phyloP scores from a whole-genome alignment of 1,140 invertebrate genomes.

The Diabrotica undecimpunctata region DNA sequence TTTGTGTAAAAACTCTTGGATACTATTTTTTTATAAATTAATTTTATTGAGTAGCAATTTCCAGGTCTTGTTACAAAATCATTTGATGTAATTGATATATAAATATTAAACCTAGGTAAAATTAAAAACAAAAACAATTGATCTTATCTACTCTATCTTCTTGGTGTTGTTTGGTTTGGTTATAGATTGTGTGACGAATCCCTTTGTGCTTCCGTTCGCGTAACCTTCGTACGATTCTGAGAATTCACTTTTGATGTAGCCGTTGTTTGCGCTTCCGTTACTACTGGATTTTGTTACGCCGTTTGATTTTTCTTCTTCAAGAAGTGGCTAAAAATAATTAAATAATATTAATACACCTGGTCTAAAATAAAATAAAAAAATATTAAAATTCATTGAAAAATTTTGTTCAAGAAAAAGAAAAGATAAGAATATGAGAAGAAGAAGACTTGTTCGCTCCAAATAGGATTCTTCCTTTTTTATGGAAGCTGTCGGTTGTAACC shows the following conservation, averaged over 20 bases:
- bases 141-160: constrained; percentile 31
- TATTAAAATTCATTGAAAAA: background rate
- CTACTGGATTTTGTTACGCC: constrained; percentile 38
- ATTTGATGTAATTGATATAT: too few species aligned
- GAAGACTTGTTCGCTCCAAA: too few species aligned
- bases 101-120: too few species aligned
- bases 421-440: too few species aligned
- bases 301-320: constrained; percentile 50
- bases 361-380: constrained; percentile 11
- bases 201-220: constrained; percentile 64
- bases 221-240: constrained; percentile 60
- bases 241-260: constrained; percentile 58
- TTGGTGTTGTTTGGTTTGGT: constrained; percentile 42
- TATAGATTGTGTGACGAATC: constrained; percentile 57
- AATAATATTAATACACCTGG: background rate
- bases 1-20: too few species aligned
- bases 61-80: too few species aligned
- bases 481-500: too few species aligned
- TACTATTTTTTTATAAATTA: too few species aligned
- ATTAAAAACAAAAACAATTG: background rate
- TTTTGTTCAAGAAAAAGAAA: too few species aligned
- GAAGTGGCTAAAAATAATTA: constrained; percentile 47
- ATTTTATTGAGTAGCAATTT: too few species aligned
- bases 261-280: constrained; percentile 44
- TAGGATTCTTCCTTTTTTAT: too few species aligned